These are phyloP conservation scores for Columba livia DNA, from an alignment of 2,113 vertebrate species.

Conservation along the genomic window DNA sequence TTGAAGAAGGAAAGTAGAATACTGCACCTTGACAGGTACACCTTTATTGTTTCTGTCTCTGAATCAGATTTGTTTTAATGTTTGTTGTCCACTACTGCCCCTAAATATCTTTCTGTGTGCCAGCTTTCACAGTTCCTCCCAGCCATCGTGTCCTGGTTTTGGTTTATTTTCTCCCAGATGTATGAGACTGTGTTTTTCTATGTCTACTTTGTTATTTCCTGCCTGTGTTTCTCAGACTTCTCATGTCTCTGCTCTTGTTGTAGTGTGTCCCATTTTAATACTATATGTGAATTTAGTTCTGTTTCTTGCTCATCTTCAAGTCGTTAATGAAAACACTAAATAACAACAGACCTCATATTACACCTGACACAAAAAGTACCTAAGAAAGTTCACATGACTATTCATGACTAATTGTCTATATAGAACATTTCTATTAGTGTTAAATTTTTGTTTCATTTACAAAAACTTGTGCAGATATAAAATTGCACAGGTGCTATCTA, in stretches of 20 bases:
- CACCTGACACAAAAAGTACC: background rate
- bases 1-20: background rate
- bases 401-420: background rate
- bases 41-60: background rate
- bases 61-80: background rate
- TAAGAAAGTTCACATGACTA: background rate
- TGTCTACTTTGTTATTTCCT: background rate
- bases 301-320: background rate
- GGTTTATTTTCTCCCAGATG: background rate
- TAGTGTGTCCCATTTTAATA: background rate
- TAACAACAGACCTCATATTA: background rate
- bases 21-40: background rate
- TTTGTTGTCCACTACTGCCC: background rate
- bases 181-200: background rate
- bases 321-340: background rate
- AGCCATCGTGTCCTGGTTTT: background rate
- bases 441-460: background rate
- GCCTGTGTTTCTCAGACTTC: background rate
- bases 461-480: background rate
- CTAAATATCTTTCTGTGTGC: background rate
- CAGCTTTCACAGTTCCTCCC: background rate
- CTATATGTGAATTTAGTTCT: background rate
- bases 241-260: background rate
- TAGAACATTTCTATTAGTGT: background rate
- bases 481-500: background rate